Evolutionary conservation across 2,113 vertebrate species (phyloP).

Genomic region (Marmota monax): DNA sequence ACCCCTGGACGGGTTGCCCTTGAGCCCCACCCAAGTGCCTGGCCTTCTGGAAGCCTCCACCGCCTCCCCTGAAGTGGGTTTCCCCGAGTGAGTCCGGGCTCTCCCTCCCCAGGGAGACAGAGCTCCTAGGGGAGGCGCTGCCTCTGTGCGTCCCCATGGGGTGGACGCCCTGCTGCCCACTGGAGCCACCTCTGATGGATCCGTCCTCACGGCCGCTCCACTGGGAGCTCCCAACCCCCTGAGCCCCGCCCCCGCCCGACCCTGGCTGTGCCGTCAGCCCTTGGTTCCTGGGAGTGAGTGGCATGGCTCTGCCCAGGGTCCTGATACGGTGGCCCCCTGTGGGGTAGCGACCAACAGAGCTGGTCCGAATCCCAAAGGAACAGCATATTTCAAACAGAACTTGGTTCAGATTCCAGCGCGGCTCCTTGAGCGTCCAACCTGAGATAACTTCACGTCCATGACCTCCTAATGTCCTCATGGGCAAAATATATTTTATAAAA

Average conservation of each 20-base stretch:
- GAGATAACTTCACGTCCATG: neutral
- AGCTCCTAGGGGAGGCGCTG: constrained; percentile 44
- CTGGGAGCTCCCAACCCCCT: neutral
- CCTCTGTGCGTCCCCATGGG: neutral
- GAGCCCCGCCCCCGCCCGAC: accelerated
- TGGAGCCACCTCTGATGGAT: neutral
- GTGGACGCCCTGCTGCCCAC: neutral
- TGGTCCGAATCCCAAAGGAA: neutral
- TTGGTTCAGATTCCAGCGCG: neutral
- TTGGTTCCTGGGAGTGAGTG: neutral
- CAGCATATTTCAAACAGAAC: neutral
- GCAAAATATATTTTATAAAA: neutral
- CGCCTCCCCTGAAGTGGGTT: neutral
- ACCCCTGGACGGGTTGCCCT: neutral
- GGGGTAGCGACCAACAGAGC: neutral
- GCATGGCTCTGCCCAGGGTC: neutral
- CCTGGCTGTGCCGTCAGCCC: neutral
- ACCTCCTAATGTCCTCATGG: neutral
- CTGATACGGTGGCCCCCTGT: neutral
- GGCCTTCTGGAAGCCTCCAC: neutral
- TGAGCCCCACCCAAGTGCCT: neutral
- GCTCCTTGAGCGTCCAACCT: neutral
- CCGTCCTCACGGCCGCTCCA: neutral
- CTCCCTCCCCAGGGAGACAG: neutral
- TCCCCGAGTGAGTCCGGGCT: neutral